A percentile compares a stretch with the other conserved stretches of the same genome.
Conservation (phyloP, 2,797 vertebrate species). For the Sebastes reedi region DNA sequence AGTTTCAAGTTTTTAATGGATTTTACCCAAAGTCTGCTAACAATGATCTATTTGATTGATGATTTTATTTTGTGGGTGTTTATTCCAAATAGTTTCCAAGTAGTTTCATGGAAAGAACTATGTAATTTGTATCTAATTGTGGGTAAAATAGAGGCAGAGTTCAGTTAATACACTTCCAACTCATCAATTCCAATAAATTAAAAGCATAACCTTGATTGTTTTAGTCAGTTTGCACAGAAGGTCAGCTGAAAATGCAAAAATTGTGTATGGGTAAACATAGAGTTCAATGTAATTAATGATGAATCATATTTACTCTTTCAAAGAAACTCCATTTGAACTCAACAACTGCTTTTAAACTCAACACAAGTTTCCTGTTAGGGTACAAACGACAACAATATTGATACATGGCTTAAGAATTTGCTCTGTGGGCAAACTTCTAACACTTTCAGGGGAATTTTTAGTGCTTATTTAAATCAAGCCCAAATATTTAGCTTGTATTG, state of each 20-base stretch:
- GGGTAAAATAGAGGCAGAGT: background rate
- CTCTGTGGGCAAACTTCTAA: background rate
- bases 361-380: background rate
- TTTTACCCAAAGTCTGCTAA: background rate
- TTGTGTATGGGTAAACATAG: background rate
- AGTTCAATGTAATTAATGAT: background rate
- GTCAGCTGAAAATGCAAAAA: background rate
- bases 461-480: background rate
- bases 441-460: background rate
- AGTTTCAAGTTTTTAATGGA: background rate
- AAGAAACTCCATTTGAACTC: background rate
- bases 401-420: background rate
- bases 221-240: background rate
- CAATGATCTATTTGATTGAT: background rate
- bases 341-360: background rate
- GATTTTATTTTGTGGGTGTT: background rate
- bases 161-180: background rate
- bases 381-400: background rate
- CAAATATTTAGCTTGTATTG: background rate
- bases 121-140: background rate
- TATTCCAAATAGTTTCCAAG: background rate
- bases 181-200: background rate
- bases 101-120: background rate
- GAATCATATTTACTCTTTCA: background rate
- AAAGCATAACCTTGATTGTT: background rate